Percentiles rank a stretch among this genome's conserved stretches.
Evolutionary conservation across 2,888 invertebrate genomes (phyloP).

Genomic region (Carpatolechia fugitivella): DNA sequence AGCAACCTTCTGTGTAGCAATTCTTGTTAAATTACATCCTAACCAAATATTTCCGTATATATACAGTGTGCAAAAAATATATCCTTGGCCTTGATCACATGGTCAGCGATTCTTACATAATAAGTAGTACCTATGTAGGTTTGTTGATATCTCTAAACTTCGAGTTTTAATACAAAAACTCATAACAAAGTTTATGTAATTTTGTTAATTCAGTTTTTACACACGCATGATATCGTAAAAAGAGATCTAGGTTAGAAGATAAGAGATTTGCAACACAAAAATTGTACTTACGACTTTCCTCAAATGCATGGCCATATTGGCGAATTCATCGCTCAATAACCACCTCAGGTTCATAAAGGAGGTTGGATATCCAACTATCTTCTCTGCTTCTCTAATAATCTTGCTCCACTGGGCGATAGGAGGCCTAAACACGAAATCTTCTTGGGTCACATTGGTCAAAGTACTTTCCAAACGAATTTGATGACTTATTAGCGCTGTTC

Average conservation of each 20-base stretch:
- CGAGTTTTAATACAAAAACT: too few species aligned
- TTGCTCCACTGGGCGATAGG: constrained; percentile 67
- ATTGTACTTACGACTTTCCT: constrained; percentile 67
- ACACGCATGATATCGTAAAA: neutral
- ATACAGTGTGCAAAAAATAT: neutral
- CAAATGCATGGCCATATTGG: constrained; percentile 77
- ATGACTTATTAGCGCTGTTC: constrained; percentile 50
- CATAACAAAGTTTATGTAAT: neutral
- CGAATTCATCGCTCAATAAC: constrained; percentile 82
- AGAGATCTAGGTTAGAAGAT: neutral
- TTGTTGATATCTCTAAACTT: too few species aligned
- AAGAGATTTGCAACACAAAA: constrained; percentile 1
- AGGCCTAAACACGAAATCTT: constrained; percentile 67
- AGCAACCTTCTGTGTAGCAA: too few species aligned
- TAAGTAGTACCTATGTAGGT: neutral
- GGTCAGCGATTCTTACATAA: neutral
- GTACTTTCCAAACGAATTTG: constrained; percentile 62
- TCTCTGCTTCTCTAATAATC: constrained; percentile 72
- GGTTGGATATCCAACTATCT: constrained; percentile 78
- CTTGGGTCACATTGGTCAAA: constrained; percentile 64
- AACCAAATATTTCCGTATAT: neutral
- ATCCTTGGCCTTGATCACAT: neutral
- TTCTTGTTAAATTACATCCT: too few species aligned
- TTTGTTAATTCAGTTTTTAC: neutral
- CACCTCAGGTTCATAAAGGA: constrained; percentile 81